Conservation (phyloP, 2,797 vertebrate species). For the Melanotaenia pygmaea region DNA sequence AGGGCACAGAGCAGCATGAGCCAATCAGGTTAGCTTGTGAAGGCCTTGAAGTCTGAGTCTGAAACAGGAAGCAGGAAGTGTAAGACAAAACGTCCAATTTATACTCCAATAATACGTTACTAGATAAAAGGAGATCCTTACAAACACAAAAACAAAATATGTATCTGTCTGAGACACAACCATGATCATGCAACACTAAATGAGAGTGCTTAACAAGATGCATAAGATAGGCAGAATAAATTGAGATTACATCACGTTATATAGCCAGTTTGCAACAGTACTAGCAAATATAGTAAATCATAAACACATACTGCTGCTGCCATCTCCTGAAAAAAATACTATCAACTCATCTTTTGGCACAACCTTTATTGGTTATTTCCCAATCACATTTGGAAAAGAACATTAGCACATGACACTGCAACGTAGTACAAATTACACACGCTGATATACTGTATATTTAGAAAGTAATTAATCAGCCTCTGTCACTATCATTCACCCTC, state of each 20-base stretch:
- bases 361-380: conserved; percentile 69
- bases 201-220: background rate
- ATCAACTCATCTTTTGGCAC: conserved; percentile 55
- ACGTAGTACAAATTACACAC: conserved; percentile 54
- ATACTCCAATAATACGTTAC: background rate
- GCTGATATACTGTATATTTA: background rate
- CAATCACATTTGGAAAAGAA: conserved; percentile 54
- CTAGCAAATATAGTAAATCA: background rate
- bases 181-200: background rate
- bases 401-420: conserved; percentile 46
- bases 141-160: background rate
- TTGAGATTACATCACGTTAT: background rate
- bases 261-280: background rate
- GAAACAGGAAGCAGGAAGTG: conserved; percentile 81
- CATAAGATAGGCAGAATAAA: background rate
- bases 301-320: background rate
- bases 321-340: conserved; percentile 48
- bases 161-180: background rate
- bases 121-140: background rate
- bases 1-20: conserved; percentile 68
- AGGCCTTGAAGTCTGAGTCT: conserved; percentile 89
- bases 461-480: conserved; percentile 9
- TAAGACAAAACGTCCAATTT: conserved; percentile 55
- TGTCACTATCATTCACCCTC: conserved; percentile 7
- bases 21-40: conserved; percentile 83